Evolutionary conservation across 2,888 invertebrate species (phyloP).

Genomic region (Lagria hirta): DNA sequence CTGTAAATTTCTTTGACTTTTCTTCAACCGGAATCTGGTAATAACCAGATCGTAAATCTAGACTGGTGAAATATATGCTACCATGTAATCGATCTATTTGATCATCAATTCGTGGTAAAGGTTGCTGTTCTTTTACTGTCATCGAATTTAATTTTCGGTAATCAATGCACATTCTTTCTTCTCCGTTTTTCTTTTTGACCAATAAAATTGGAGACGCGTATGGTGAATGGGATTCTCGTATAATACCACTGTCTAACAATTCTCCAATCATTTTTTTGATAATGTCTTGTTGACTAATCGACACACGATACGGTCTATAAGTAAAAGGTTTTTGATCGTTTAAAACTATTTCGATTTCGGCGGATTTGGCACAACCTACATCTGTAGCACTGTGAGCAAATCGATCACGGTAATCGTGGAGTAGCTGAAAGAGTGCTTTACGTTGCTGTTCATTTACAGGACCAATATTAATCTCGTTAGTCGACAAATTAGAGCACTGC

Average conservation of each 20-base stretch:
- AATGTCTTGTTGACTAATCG: constrained; percentile 26
- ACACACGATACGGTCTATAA: constrained; percentile 32
- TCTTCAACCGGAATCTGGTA: constrained; percentile 28
- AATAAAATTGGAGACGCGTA: constrained; percentile 31
- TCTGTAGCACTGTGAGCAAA: constrained; percentile 23
- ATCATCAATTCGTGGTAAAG: constrained; percentile 30
- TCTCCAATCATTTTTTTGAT: constrained; percentile 30
- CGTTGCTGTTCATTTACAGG: constrained; percentile 34
- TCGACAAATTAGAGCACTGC: constrained; percentile 9
- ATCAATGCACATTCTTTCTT: constrained; percentile 30
- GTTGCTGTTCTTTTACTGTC: constrained; percentile 27
- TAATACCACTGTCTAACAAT: constrained; percentile 21
- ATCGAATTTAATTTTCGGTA: constrained; percentile 27
- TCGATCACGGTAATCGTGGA: constrained; percentile 23
- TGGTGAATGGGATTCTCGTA: constrained; percentile 30
- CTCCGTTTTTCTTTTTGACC: constrained; percentile 32
- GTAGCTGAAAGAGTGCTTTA: constrained; percentile 10
- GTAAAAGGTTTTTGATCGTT: constrained; percentile 28
- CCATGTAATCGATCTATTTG: constrained; percentile 27
- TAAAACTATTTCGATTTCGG: constrained; percentile 24
- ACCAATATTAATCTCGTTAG: constrained; percentile 20
- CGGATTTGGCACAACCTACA: constrained; percentile 29
- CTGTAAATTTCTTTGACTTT: constrained; percentile 23
- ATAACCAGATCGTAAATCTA: constrained; percentile 31
- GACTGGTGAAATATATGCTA: constrained; percentile 27